Evolutionary conservation across 2,888 invertebrate species (phyloP).

Genomic region (Lydus trimaculatus): DNA sequence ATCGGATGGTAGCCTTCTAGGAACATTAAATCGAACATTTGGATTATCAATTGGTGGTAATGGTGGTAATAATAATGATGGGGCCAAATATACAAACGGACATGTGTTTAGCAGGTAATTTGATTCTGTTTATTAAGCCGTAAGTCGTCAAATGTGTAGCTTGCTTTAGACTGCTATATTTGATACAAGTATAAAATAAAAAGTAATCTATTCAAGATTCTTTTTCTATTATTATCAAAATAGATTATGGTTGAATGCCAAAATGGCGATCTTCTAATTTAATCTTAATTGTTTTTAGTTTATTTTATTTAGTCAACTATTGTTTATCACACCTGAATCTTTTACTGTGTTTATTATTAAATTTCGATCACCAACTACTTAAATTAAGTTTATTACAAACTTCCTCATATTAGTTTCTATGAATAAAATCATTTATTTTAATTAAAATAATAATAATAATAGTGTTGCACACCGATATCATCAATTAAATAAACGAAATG

Average conservation of each 20-base stretch:
- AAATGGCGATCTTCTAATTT: neutral
- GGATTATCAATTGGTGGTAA: slow-evolving; percentile 62
- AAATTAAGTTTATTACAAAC: neutral
- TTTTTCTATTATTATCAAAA: neutral
- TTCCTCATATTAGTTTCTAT: too few relatives aligned
- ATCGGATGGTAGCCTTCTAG: slow-evolving; percentile 62
- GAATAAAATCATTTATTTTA: neutral
- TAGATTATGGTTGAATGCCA: neutral
- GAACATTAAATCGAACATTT: slow-evolving; percentile 64
- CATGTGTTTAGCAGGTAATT: slow-evolving; percentile 51
- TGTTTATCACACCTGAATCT: neutral
- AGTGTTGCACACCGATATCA: neutral
- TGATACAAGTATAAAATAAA: too few relatives aligned
- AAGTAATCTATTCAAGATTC: neutral
- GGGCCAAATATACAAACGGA: slow-evolving; percentile 44
- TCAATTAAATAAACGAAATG: neutral
- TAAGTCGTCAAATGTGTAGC: too few relatives aligned
- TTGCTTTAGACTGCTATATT: too few relatives aligned
- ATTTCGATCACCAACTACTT: neutral
- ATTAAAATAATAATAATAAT: neutral
- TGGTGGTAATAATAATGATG: slow-evolving; percentile 32
- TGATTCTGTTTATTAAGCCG: neutral
- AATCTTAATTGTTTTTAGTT: neutral
- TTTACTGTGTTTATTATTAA: neutral
- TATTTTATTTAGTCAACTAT: neutral